Percentiles rank a stretch among this genome's conserved stretches.
phyloP scores from a whole-genome alignment of 2,888 invertebrate genomes.

The Bibio marci region DNA sequence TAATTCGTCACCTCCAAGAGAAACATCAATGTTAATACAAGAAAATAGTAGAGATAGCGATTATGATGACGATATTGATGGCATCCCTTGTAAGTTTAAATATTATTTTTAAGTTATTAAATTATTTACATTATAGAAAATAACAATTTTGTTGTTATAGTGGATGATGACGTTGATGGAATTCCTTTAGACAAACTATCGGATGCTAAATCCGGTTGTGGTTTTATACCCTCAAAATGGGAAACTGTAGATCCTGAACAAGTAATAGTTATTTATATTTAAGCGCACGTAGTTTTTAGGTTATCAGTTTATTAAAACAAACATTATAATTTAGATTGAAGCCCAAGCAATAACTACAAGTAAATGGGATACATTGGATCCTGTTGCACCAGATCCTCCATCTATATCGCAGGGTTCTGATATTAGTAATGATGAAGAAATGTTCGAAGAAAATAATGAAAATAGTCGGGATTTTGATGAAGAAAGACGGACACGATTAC shows the following conservation, averaged over 20 bases:
- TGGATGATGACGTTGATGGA: slow-evolving; percentile 63
- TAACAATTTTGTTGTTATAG: slow-evolving; percentile 21
- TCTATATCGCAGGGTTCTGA: slow-evolving; percentile 22
- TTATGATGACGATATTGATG: slow-evolving; percentile 50
- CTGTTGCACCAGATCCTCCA: slow-evolving; percentile 23
- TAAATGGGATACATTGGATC: slow-evolving; percentile 70
- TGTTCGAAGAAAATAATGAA: slow-evolving; percentile 21
- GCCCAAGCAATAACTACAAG: slow-evolving; percentile 73
- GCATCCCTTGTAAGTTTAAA: slow-evolving; percentile 36
- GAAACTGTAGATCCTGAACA: slow-evolving; percentile 86
- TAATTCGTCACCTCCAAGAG: background rate
- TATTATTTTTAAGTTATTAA: slow-evolving; percentile 4
- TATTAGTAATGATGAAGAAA: slow-evolving; percentile 21
- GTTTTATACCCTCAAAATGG: slow-evolving; percentile 88
- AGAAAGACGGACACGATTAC: slow-evolving; percentile 53
- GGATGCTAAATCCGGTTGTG: slow-evolving; percentile 7
- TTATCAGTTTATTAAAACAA: background rate
- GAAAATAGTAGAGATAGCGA: slow-evolving; percentile 16
- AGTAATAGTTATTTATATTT: slow-evolving; percentile 18
- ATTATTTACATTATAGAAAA: background rate
- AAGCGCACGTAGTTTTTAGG: background rate
- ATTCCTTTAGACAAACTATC: slow-evolving; percentile 39
- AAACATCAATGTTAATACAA: slow-evolving; percentile 13
- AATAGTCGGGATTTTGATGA: slow-evolving; percentile 39
- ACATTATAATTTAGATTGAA: slow-evolving; percentile 32